Evolutionary conservation across 1,140 invertebrate genomes (phyloP).

Genomic region (Pogonomyrmex barbatus): DNA sequence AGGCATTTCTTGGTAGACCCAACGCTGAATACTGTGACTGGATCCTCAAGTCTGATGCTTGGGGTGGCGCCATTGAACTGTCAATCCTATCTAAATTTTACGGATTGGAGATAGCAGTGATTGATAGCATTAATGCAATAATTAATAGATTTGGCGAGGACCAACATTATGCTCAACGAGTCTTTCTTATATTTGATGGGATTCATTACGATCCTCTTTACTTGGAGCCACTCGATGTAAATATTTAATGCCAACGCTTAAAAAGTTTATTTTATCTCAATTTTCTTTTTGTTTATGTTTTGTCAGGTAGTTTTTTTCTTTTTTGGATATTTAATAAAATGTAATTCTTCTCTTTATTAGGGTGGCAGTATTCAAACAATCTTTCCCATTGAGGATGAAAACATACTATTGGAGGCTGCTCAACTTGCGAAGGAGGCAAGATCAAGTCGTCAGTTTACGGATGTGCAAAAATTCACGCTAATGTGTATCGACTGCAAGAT

Average conservation of each 20-base stretch:
- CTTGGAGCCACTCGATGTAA: conserved; percentile 90
- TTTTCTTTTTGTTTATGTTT: not conserved
- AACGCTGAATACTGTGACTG: conserved; percentile 95
- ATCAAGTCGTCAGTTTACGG: conserved; percentile 94
- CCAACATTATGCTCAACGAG: conserved; percentile 92
- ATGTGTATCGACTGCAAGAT: conserved; percentile 93
- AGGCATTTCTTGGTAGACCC: conserved; percentile 94
- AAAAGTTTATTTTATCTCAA: not conserved
- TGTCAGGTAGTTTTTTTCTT: not conserved
- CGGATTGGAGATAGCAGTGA: conserved; percentile 96
- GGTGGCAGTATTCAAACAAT: conserved; percentile 91
- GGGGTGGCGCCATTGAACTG: conserved; percentile 98
- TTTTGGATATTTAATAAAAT: not conserved
- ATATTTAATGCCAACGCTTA: conserved; percentile 40
- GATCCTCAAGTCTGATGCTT: conserved; percentile 94
- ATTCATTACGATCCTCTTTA: conserved; percentile 98
- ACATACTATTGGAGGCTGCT: conserved; percentile 91
- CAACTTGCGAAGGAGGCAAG: conserved; percentile 95
- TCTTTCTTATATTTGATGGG: conserved; percentile 97
- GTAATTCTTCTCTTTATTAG: conserved; percentile 82
- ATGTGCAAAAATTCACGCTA: conserved; percentile 94
- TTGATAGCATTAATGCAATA: conserved; percentile 95
- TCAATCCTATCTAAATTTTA: conserved; percentile 95
- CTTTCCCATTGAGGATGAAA: conserved; percentile 92
- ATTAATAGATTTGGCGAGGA: conserved; percentile 98